These are phyloP conservation scores for Limosa lapponica DNA, from an alignment of 2,797 vertebrate genomes.

Conservation along the genomic window DNA sequence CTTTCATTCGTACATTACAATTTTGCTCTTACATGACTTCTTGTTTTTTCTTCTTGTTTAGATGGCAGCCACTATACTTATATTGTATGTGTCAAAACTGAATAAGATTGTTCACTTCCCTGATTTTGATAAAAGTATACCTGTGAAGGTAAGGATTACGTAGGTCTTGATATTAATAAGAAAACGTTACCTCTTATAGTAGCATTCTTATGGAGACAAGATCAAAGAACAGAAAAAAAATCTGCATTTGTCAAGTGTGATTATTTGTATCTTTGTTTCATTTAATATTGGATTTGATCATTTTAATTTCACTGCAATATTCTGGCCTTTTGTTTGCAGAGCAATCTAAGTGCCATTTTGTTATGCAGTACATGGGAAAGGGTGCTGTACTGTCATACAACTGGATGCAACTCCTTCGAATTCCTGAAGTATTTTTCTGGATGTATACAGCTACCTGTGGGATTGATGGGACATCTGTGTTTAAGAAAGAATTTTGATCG, in stretches of 20 bases:
- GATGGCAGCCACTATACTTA: constrained; percentile 89
- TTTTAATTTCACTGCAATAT: neutral
- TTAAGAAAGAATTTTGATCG: neutral
- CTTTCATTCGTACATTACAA: neutral
- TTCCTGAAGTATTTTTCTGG: neutral
- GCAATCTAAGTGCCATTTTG: neutral
- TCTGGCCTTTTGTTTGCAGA: neutral
- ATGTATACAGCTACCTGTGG: neutral
- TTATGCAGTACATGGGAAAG: neutral
- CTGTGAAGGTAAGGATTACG: constrained; percentile 81
- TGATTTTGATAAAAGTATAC: constrained; percentile 87
- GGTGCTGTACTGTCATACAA: neutral
- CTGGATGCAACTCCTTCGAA: neutral
- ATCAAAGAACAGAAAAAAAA: neutral
- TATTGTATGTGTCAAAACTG: constrained; percentile 89
- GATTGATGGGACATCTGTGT: neutral
- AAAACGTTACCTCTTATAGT: neutral
- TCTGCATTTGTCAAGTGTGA: neutral
- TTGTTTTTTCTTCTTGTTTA: constrained; percentile 68
- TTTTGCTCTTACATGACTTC: neutral
- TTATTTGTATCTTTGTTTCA: neutral
- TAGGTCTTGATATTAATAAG: neutral
- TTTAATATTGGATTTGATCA: neutral
- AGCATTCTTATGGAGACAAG: neutral
- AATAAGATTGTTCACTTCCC: constrained; percentile 86